Evolutionary conservation across 2,888 invertebrate genomes (phyloP), one percentile per base, ranked within the genome.

Genomic region (Scelioninae gen. 2): DNA sequence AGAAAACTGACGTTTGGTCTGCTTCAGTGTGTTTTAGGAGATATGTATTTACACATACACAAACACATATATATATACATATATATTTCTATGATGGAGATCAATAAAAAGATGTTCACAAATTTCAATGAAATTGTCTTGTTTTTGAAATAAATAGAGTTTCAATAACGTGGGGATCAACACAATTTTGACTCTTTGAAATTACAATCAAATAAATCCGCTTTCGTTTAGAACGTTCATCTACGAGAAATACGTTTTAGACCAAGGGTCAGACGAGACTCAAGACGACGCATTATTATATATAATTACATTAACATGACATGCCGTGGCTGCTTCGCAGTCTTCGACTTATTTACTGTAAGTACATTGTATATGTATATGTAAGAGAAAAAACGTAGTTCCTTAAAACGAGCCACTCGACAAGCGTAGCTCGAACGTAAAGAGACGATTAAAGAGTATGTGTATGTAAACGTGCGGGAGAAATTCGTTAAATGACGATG

Each of bases 281-380:
- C 64, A 45, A 63, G 48, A 74, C 60, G 46, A 68, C 50, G 68
- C 50, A 63, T 74, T 67, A 75, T 76, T 74, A 74, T 48, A 68
- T 65, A 76, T 72, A 39, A 65, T 67, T 68, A 67, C 57, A 69
- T 69, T 65, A 60, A 64, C 57, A 48, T 55, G 43, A 70, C 45
- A 73, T 73, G 64, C 55, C 61, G 50, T 68, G 63, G 33, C 61
- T 68, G 74, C 45, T 57, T 65, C 55, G 52, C 75, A 11, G 48
- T 58, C 69, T 55, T 70, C 50, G 63, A 75, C 69, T 70, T 72
- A 61, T 60, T 55, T 68, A 74, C 63, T 69, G 73, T 76, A 67
- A 74, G 64, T 63, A 75, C 69, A 75, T 76, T 68, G 69, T 70
- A 77, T 71, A 74, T 70, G 67, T 50, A 70, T 67, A 52, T 70